Evolutionary conservation across 2,888 invertebrate genomes (phyloP).

Genomic region (Raillietiella orientalis): DNA sequence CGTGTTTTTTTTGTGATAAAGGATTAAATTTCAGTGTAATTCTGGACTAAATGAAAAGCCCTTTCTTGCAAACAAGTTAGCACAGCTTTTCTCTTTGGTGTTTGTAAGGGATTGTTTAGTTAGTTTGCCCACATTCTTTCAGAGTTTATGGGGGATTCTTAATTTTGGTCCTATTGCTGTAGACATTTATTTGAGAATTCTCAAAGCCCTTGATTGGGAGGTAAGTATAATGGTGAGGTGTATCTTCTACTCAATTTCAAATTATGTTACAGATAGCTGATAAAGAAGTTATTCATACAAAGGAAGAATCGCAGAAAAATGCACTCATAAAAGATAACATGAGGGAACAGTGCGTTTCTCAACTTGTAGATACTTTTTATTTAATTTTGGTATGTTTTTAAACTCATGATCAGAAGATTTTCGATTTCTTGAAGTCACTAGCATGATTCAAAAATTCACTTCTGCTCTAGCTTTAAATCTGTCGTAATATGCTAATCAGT

Average conservation of each 20-base stretch:
- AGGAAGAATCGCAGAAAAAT: constrained; percentile 16
- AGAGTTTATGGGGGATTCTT: constrained; percentile 14
- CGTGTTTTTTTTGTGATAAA: too few relatives aligned
- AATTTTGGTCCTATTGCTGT: constrained; percentile 13
- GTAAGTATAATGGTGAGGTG: constrained; percentile 17
- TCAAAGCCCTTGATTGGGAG: constrained; percentile 19
- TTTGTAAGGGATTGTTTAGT: constrained; percentile 19
- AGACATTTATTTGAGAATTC: constrained; percentile 17
- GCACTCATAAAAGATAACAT: constrained; percentile 20
- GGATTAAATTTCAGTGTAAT: constrained; percentile 8
- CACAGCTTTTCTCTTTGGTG: constrained; percentile 18
- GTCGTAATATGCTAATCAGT: too few relatives aligned
- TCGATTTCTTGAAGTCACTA: too few relatives aligned
- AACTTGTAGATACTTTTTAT: constrained; percentile 20
- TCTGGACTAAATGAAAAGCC: constrained; percentile 10
- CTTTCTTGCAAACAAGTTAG: constrained; percentile 19
- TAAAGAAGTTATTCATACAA: constrained; percentile 14
- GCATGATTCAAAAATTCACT: too few relatives aligned
- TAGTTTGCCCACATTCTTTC: constrained; percentile 19
- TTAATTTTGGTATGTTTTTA: constrained; percentile 17
- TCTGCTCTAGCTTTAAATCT: too few relatives aligned
- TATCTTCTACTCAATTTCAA: neutral
- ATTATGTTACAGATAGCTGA: constrained; percentile 12
- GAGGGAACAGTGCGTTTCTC: constrained; percentile 17
- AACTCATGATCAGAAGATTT: too few relatives aligned